phyloP scores from a whole-genome alignment of 1,140 invertebrate species.

The Cephus cinctus region DNA sequence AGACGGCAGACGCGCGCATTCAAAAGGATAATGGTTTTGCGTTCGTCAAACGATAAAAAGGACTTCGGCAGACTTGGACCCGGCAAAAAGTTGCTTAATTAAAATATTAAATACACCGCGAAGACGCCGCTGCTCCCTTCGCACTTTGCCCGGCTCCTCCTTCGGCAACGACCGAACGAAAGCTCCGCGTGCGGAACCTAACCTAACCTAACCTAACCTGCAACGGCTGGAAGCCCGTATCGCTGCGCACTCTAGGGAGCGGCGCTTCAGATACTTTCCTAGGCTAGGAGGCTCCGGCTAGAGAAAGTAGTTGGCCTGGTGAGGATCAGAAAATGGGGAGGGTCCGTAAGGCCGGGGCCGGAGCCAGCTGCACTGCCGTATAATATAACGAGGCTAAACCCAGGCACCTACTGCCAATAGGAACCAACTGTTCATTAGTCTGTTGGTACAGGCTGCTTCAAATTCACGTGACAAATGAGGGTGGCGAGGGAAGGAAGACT shows the following conservation, averaged over 20 bases:
- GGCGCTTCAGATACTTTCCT: too few species aligned
- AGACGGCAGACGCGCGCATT: background rate
- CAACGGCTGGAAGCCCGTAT: too few species aligned
- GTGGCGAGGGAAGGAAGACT: background rate
- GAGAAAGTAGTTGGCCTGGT: too few species aligned
- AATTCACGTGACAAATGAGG: constrained; percentile 28
- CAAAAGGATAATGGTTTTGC: background rate
- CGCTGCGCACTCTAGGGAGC: too few species aligned
- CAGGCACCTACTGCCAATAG: constrained; percentile 46
- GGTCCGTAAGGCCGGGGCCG: constrained; percentile 16
- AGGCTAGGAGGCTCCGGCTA: too few species aligned
- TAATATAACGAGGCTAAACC: constrained; percentile 44
- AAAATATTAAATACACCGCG: background rate
- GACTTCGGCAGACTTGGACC: background rate
- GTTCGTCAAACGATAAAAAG: background rate
- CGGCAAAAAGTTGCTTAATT: background rate
- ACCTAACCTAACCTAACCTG: too few species aligned
- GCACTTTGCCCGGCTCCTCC: background rate
- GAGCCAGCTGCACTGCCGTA: constrained; percentile 48
- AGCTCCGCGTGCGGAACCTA: too few species aligned
- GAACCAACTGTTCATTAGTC: constrained; percentile 52
- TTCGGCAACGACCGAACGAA: too few species aligned
- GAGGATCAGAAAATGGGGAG: background rate
- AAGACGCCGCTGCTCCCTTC: background rate
- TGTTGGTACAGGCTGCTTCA: constrained; percentile 40